Evolutionary conservation across 2,888 invertebrate genomes (phyloP).

Genomic region (Aphodius sticticus): DNA sequence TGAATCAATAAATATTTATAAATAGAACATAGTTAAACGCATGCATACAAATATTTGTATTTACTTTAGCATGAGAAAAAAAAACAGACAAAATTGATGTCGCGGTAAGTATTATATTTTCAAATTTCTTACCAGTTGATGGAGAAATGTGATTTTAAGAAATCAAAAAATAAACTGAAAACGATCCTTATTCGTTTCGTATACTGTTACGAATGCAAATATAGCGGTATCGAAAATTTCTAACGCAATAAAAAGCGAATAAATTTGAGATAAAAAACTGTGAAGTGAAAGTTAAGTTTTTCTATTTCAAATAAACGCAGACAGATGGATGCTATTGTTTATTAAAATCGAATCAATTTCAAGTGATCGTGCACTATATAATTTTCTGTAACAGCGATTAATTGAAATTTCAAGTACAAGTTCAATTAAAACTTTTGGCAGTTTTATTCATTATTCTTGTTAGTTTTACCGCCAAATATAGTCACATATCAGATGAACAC

Average conservation of each 20-base stretch:
- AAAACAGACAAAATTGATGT: not conserved
- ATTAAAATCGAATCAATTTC: not conserved
- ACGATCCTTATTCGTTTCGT: not conserved
- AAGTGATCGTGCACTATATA: not conserved
- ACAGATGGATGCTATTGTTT: not conserved
- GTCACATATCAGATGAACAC: too few species aligned
- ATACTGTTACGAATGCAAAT: not conserved
- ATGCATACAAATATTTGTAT: not conserved
- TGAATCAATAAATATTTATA: not conserved
- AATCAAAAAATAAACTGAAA: not conserved
- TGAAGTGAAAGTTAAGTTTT: not conserved
- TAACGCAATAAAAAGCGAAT: not conserved
- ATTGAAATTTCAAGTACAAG: not conserved
- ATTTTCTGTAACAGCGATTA: not conserved
- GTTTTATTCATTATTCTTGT: too few species aligned
- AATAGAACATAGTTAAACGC: not conserved
- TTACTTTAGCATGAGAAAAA: too few species aligned
- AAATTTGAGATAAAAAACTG: not conserved
- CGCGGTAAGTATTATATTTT: not conserved
- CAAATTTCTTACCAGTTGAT: not conserved
- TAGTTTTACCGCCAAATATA: too few species aligned
- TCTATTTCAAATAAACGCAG: not conserved
- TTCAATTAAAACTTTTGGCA: not conserved
- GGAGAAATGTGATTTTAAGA: not conserved
- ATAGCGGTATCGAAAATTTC: not conserved